Conservation (phyloP, 2,113 vertebrate species). For the Salvelinus fontinalis region DNA sequence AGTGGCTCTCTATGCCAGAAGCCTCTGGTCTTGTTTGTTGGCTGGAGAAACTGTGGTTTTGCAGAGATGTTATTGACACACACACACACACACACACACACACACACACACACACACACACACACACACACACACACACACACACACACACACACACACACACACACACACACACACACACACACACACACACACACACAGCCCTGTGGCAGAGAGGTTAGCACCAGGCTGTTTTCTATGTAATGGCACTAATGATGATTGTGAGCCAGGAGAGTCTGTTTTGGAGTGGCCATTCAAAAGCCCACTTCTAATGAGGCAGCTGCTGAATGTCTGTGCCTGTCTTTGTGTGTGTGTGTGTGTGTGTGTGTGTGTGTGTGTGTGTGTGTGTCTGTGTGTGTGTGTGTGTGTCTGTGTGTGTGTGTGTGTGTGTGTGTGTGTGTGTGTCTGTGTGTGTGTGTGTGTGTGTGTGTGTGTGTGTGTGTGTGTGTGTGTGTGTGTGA, state of each 20-base stretch:
- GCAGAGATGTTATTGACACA: too few species aligned
- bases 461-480: slow-evolving; percentile 4
- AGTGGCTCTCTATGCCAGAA: too few species aligned
- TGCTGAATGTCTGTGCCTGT: neutral
- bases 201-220: too few species aligned
- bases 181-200: too few species aligned
- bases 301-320: slow-evolving; percentile 2
- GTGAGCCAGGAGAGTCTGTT: neutral
- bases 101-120: too few species aligned
- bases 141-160: too few species aligned
- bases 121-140: too few species aligned
- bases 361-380: slow-evolving; percentile 8
- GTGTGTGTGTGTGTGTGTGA: slow-evolving; percentile 14
- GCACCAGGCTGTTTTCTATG: slow-evolving; percentile 17
- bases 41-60: too few species aligned
- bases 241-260: slow-evolving; percentile 48
- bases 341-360: slow-evolving; percentile 8
- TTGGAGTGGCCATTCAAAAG: slow-evolving; percentile 14
- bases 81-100: too few species aligned
- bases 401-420: slow-evolving; percentile 11
- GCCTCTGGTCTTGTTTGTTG: too few species aligned
- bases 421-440: slow-evolving; percentile 7
- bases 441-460: neutral
- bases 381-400: slow-evolving; percentile 3
- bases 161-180: too few species aligned